Evolutionary conservation across 2,888 invertebrate species (phyloP).

Genomic region (Carcina quercana): DNA sequence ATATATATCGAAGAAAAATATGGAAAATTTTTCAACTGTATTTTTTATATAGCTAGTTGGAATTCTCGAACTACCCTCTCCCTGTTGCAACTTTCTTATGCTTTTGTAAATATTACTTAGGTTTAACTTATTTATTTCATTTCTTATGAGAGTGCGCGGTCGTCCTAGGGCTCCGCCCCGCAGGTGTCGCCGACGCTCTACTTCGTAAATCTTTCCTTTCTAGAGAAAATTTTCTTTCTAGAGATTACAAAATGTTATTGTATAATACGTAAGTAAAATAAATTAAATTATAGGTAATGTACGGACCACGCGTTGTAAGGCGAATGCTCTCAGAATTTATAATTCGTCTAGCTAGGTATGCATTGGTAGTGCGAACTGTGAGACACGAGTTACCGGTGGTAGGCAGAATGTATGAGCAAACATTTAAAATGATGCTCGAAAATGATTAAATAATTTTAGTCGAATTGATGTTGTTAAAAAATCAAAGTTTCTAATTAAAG

Average conservation of each 20-base stretch:
- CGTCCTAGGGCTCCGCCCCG: constrained; percentile 11
- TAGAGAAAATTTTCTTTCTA: constrained; percentile 68
- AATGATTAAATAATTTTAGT: constrained; percentile 59
- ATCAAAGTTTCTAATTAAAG: constrained; percentile 69
- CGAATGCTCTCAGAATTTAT: constrained; percentile 66
- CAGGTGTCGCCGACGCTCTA: constrained; percentile 23
- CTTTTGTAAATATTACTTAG: constrained; percentile 70
- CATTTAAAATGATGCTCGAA: constrained; percentile 70
- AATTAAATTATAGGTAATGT: constrained; percentile 57
- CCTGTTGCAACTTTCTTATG: constrained; percentile 58
- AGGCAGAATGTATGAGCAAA: constrained; percentile 67
- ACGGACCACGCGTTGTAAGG: constrained; percentile 64
- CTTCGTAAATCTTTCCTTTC: constrained; percentile 45
- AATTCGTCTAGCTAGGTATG: constrained; percentile 49
- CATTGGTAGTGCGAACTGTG: constrained; percentile 37
- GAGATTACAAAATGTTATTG: constrained; percentile 74
- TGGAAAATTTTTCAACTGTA: constrained; percentile 55
- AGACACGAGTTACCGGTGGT: constrained; percentile 61
- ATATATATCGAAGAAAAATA: constrained; percentile 42
- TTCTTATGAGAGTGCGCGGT: constrained; percentile 23
- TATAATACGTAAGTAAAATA: constrained; percentile 50
- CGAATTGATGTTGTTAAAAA: constrained; percentile 72
- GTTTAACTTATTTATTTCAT: constrained; percentile 68
- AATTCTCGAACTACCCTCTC: constrained; percentile 49
- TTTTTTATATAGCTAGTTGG: constrained; percentile 66